phyloP scores from a whole-genome alignment of 2,113 vertebrate genomes.

The Phodopus roborovskii region DNA sequence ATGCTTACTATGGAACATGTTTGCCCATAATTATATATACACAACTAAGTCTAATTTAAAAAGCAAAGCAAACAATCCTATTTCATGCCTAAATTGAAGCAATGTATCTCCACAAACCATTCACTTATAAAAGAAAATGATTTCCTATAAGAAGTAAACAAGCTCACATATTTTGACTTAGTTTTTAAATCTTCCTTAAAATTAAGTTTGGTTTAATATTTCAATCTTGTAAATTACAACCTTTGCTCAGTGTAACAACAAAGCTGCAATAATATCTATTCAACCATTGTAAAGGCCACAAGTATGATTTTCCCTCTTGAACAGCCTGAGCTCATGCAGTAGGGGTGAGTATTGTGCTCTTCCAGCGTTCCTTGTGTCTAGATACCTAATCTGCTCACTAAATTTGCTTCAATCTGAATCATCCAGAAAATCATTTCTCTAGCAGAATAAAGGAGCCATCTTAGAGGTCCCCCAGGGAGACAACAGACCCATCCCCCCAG shows the following conservation, averaged over 20 bases:
- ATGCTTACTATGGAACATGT: neutral
- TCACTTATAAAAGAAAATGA: neutral
- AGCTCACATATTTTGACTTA: neutral
- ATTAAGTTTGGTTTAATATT: neutral
- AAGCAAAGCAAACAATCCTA: neutral
- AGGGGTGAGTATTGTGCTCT: neutral
- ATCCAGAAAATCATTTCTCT: neutral
- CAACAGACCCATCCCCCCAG: neutral
- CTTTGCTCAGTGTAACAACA: neutral
- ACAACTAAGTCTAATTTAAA: neutral
- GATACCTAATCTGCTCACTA: neutral
- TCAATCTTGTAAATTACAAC: neutral
- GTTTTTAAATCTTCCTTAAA: neutral
- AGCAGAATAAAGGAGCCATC: neutral
- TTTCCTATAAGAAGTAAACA: neutral
- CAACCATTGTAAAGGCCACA: neutral
- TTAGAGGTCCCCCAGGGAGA: neutral
- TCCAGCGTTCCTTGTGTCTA: neutral
- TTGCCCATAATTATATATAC: neutral
- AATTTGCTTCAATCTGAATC: neutral
- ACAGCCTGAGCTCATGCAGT: neutral
- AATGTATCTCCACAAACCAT: neutral
- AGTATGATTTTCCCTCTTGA: neutral
- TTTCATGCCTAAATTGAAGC: neutral
- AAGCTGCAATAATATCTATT: neutral